Percentiles rank a stretch among this genome's conserved stretches.
phyloP scores from a whole-genome alignment of 2,888 invertebrate genomes.

The Odontothrips loti region DNA sequence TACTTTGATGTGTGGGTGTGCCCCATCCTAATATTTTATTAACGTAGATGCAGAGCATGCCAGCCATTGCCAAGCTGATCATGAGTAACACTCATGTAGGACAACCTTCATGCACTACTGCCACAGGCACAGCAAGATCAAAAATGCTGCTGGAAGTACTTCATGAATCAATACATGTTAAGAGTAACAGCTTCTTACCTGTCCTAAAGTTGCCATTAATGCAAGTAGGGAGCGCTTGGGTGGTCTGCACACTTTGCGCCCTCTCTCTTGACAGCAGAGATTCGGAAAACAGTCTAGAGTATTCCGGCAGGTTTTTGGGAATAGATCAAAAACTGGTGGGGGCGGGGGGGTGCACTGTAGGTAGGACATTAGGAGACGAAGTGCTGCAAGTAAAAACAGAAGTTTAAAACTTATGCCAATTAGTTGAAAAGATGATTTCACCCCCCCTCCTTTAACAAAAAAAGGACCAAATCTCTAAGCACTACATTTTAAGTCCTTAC shows the following conservation, averaged over 20 bases:
- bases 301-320: slow-evolving; percentile 65
- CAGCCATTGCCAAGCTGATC: too few species aligned
- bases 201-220: slow-evolving; percentile 55
- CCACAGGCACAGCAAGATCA: neutral
- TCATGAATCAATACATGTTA: slow-evolving; percentile 11
- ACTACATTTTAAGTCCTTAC: slow-evolving; percentile 27
- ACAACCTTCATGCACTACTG: neutral
- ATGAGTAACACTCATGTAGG: neutral
- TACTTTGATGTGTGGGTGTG: neutral
- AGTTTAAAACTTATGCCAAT: too few species aligned
- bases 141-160: slow-evolving; percentile 3
- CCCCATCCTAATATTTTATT: too few species aligned
- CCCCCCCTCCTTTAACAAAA: too few species aligned
- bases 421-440: slow-evolving; percentile 23
- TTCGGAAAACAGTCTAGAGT: slow-evolving; percentile 74
- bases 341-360: slow-evolving; percentile 68
- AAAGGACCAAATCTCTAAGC: neutral
- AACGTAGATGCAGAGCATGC: too few species aligned
- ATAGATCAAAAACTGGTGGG: slow-evolving; percentile 63
- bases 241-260: slow-evolving; percentile 66
- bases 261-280: slow-evolving; percentile 72
- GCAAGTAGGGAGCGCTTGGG: slow-evolving; percentile 67
- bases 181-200: slow-evolving; percentile 47
- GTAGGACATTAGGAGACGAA: slow-evolving; percentile 51
- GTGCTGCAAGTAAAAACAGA: slow-evolving; percentile 37